These are phyloP conservation scores for Macrosoma leucophasiata DNA, from an alignment of 2,888 invertebrate genomes.

Conservation along the genomic window DNA sequence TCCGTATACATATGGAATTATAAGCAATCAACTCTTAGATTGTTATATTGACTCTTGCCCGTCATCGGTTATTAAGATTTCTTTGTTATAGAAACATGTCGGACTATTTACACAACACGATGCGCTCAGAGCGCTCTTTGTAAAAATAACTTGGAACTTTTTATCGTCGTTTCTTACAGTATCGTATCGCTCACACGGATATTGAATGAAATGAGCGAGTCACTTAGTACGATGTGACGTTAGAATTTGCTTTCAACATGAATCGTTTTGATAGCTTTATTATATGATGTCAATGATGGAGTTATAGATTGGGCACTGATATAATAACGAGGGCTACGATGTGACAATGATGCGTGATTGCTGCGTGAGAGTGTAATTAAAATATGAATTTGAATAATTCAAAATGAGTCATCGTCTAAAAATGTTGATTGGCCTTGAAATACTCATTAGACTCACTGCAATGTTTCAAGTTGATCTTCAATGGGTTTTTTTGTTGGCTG, in stretches of 20 bases:
- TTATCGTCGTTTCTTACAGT: constrained; percentile 51
- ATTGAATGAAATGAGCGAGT: constrained; percentile 69
- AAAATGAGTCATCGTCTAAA: constrained; percentile 53
- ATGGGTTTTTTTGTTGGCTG: too few species aligned
- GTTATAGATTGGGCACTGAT: constrained; percentile 53
- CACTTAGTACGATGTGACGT: constrained; percentile 67
- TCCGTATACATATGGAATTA: constrained; percentile 50
- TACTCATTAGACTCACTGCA: constrained; percentile 25
- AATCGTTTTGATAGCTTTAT: constrained; percentile 67
- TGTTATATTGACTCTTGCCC: constrained; percentile 70
- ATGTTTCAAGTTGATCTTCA: constrained; percentile 14
- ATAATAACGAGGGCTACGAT: constrained; percentile 49
- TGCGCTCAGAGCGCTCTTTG: constrained; percentile 58
- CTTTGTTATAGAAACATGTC: constrained; percentile 74
- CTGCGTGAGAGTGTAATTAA: constrained; percentile 63
- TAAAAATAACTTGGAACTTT: constrained; percentile 59
- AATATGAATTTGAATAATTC: constrained; percentile 52
- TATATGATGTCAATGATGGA: constrained; percentile 55
- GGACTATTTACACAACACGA: constrained; percentile 75
- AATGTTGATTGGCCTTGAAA: constrained; percentile 56
- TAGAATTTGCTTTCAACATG: constrained; percentile 69
- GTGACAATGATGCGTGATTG: constrained; percentile 72
- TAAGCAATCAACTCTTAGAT: constrained; percentile 69
- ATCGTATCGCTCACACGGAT: constrained; percentile 64
- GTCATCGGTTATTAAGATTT: constrained; percentile 75